phyloP scores from a whole-genome alignment of 2,113 vertebrate genomes.

The Myrmecophaga tridactyla region DNA sequence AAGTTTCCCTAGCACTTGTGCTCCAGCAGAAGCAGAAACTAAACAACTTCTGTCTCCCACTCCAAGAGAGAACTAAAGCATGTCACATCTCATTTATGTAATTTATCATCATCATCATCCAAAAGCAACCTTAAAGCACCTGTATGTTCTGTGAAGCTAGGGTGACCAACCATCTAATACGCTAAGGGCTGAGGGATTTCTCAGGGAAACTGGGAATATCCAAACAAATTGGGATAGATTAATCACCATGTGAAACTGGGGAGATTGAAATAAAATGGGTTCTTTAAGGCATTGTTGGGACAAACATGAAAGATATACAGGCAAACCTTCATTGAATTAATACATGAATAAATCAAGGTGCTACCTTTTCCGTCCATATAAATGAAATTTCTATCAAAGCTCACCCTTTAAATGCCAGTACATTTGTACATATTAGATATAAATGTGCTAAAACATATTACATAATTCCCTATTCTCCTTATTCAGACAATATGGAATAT shows the following conservation, averaged over 20 bases:
- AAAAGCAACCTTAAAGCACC: not conserved
- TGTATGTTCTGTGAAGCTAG: not conserved
- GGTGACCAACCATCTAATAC: not conserved
- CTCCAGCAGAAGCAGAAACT: not conserved
- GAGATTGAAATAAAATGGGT: not conserved
- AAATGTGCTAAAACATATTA: not conserved
- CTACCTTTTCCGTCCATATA: not conserved
- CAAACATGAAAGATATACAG: not conserved
- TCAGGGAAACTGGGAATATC: not conserved
- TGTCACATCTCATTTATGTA: not conserved
- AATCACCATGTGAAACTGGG: not conserved
- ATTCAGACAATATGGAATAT: not conserved
- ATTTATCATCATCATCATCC: not conserved
- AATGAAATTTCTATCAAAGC: slow-evolving; percentile 23
- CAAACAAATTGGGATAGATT: not conserved
- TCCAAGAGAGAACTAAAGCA: not conserved
- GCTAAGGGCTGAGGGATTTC: not conserved
- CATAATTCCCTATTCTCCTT: not conserved
- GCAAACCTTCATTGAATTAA: not conserved
- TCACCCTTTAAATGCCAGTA: not conserved
- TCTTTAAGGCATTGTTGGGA: not conserved
- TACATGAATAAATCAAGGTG: not conserved
- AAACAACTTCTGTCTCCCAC: not conserved
- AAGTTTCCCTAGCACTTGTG: not conserved
- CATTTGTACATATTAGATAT: not conserved